A percentile compares a stretch with the other conserved stretches of the same genome.
Conservation (phyloP, 2,113 vertebrate species). For the Struthio camelus region DNA sequence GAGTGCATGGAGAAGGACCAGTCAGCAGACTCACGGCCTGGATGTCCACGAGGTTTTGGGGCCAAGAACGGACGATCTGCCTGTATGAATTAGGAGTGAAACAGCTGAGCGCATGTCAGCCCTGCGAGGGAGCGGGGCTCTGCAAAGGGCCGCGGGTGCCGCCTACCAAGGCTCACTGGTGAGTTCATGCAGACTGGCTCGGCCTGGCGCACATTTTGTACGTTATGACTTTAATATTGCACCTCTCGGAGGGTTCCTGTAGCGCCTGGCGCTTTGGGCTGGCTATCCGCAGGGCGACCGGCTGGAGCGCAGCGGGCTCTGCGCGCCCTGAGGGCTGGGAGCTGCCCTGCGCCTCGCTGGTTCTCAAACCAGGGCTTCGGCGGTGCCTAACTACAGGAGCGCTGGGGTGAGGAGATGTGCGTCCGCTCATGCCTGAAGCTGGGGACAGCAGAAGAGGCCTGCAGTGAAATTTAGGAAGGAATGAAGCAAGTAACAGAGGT, state of each 20-base stretch:
- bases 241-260: background rate
- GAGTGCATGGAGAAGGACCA: background rate
- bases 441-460: background rate
- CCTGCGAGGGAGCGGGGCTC: background rate
- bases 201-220: background rate
- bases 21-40: background rate
- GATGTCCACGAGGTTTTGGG: background rate
- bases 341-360: rapidly evolving
- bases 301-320: background rate
- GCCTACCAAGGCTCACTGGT: background rate
- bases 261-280: background rate
- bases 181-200: background rate
- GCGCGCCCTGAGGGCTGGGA: too few species aligned
- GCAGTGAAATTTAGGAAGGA: background rate
- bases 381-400: background rate
- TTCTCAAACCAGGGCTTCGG: background rate
- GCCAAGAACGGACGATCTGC: background rate
- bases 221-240: background rate
- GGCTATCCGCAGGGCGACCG: too few species aligned
- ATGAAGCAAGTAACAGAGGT: background rate
- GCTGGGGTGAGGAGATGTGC: too few species aligned
- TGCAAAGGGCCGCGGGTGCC: background rate
- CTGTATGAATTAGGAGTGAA: background rate
- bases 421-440: background rate
- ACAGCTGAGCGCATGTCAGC: background rate